phyloP scores from a whole-genome alignment of 2,888 invertebrate species.

The Onchidella celtica region DNA sequence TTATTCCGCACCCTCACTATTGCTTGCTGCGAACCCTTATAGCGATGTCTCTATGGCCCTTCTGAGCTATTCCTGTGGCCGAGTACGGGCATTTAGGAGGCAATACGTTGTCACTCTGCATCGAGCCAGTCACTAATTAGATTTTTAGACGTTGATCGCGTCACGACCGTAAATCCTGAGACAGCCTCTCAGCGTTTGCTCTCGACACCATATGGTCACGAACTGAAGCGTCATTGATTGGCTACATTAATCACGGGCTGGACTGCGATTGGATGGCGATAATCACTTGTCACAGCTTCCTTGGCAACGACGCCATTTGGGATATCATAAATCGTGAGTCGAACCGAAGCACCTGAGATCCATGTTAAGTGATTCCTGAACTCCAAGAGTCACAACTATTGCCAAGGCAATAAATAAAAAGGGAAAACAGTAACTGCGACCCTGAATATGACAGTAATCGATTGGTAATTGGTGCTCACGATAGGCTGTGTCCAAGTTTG shows the following conservation, averaged over 20 bases:
- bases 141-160: not conserved
- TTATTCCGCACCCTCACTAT: not conserved
- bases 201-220: slow-evolving; percentile 25
- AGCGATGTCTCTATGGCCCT: not conserved
- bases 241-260: not conserved
- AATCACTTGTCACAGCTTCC: slow-evolving; percentile 10
- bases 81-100: not conserved
- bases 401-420: not conserved
- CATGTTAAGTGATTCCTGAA: not conserved
- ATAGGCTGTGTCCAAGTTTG: not conserved
- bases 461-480: not conserved
- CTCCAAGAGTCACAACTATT: not conserved
- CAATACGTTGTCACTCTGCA: not conserved
- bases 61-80: not conserved
- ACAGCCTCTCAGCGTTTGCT: not conserved
- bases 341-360: not conserved
- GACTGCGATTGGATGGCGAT: not conserved
- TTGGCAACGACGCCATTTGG: slow-evolving; percentile 1
- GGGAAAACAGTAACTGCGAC: no score
- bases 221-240: not conserved
- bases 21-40: not conserved
- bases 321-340: no score
- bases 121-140: not conserved
- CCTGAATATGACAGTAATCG: no score
- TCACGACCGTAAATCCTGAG: not conserved